Conservation (phyloP, 2,797 vertebrate species). For the Gobionotothen gibberifrons region DNA sequence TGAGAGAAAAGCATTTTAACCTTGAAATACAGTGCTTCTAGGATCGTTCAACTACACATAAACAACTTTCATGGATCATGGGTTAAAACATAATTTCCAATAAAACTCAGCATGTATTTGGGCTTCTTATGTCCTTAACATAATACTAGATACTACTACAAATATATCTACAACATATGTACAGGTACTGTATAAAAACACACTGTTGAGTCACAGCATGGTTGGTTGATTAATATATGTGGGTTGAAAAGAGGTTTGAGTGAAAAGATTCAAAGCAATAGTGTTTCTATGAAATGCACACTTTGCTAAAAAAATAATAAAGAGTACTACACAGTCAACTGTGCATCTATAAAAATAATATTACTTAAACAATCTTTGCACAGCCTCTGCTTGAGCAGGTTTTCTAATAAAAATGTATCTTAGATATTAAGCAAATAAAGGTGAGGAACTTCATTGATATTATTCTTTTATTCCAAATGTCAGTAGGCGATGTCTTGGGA, state of each 20-base stretch:
- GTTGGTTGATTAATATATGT: slow-evolving; percentile 12
- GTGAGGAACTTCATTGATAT: slow-evolving; percentile 76
- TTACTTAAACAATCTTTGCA: slow-evolving; percentile 74
- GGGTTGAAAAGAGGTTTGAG: background rate
- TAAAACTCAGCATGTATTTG: background rate
- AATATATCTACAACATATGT: too few relatives aligned
- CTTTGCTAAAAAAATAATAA: slow-evolving; percentile 51
- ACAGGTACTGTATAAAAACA: too few relatives aligned
- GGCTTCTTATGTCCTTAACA: background rate
- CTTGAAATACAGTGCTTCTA: background rate
- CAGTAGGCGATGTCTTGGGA: slow-evolving; percentile 70
- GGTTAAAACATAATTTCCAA: background rate
- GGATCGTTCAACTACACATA: too few relatives aligned
- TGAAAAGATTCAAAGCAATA: slow-evolving; percentile 8
- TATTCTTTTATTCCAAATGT: slow-evolving; percentile 81
- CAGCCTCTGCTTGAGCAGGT: slow-evolving; percentile 56
- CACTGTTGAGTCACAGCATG: slow-evolving; percentile 1
- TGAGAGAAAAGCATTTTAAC: background rate
- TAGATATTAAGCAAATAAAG: slow-evolving; percentile 80
- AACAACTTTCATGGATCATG: background rate
- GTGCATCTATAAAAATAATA: slow-evolving; percentile 66
- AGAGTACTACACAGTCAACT: slow-evolving; percentile 37
- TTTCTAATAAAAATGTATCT: slow-evolving; percentile 80
- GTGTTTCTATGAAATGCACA: slow-evolving; percentile 42
- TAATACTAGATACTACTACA: slow-evolving; percentile 1